Evolutionary conservation across 2,797 vertebrate genomes (phyloP).

Genomic region (Gambelia wislizenii): DNA sequence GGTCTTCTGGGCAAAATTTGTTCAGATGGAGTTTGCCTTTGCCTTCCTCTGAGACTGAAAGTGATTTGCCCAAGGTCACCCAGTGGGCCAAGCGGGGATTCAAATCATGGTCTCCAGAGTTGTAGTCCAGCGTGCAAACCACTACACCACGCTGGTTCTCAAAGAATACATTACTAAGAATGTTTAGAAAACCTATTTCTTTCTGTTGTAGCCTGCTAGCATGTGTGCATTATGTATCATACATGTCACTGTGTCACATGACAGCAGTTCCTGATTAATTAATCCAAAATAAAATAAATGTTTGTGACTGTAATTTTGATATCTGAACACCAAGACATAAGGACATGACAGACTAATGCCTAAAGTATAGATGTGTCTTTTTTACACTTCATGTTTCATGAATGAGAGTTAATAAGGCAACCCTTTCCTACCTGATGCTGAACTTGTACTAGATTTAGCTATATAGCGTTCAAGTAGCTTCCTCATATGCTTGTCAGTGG

Average conservation of each 20-base stretch:
- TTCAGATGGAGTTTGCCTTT: too few relatives aligned
- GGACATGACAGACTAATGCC: conserved; percentile 23
- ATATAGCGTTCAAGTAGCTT: conserved; percentile 68
- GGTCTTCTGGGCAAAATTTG: too few relatives aligned
- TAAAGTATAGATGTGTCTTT: neutral
- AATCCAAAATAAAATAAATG: neutral
- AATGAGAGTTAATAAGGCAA: neutral
- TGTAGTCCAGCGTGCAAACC: too few relatives aligned
- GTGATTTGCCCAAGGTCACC: too few relatives aligned
- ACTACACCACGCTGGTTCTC: too few relatives aligned
- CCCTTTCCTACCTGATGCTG: conserved; percentile 67
- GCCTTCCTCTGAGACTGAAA: too few relatives aligned
- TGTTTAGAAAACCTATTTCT: neutral
- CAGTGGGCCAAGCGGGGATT: too few relatives aligned
- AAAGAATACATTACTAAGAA: neutral
- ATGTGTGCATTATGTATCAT: neutral
- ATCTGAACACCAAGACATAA: neutral
- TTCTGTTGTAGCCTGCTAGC: neutral
- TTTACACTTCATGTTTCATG: conserved; percentile 23
- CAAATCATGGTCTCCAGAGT: too few relatives aligned
- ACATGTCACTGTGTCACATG: conserved; percentile 6
- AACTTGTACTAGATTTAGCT: conserved; percentile 39
- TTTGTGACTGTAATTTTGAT: neutral
- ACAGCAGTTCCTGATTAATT: neutral
- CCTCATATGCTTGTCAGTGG: conserved; percentile 57